A percentile compares a stretch with the other conserved stretches of the same genome.
These are phyloP conservation scores for Cavia porcellus DNA, from an alignment of 2,113 vertebrate species.

Conservation along the genomic window DNA sequence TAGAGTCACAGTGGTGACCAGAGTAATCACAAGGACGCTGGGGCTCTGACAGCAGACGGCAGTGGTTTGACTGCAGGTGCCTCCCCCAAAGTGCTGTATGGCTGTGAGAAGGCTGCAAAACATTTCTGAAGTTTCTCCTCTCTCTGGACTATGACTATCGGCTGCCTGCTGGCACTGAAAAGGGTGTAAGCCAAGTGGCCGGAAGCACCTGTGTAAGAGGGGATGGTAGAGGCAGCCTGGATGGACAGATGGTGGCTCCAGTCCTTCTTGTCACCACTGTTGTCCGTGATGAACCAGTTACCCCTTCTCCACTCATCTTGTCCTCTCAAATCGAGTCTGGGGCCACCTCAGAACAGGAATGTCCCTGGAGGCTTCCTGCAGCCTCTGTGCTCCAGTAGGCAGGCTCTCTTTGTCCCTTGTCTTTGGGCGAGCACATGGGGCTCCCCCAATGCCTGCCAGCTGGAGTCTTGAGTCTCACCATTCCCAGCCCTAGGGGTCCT, in stretches of 20 bases:
- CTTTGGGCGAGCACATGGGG: neutral
- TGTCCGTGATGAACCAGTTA: neutral
- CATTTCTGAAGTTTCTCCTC: neutral
- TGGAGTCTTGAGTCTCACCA: accelerated
- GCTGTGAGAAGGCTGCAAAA: neutral
- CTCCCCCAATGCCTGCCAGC: neutral
- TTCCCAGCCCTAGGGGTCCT: neutral
- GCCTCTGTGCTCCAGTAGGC: neutral
- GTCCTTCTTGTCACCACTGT: too few relatives aligned
- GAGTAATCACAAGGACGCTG: neutral
- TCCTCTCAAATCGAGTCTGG: neutral
- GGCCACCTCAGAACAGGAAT: neutral
- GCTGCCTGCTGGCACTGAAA: neutral
- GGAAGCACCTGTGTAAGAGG: neutral
- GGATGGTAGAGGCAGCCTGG: accelerated
- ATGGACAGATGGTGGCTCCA: neutral
- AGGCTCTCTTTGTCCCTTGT: neutral
- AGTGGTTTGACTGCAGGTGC: neutral
- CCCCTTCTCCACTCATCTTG: neutral
- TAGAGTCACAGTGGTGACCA: neutral
- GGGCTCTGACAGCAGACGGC: neutral
- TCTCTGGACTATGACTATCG: neutral
- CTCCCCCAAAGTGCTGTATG: neutral
- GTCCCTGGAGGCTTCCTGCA: accelerated
- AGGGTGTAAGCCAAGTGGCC: neutral